Base-by-base conservation (phyloP, 2,113 vertebrate genomes). In the Chionodraco myersi region DNA sequence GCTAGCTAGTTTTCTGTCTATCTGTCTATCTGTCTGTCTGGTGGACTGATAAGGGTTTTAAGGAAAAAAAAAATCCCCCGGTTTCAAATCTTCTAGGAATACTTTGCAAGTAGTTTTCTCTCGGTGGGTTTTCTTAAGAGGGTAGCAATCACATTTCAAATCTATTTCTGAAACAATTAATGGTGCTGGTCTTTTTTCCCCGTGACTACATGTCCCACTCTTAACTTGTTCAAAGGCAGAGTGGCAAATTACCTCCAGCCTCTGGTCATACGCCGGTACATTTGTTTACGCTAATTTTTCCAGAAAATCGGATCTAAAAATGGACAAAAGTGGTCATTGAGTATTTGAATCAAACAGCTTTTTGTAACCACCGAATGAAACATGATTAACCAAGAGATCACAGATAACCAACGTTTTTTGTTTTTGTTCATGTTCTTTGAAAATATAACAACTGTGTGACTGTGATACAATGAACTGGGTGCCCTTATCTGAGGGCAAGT, bases 31-130 rank as follows among this genome's bases (percentile, higher is more conserved):
- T 90, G 85, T 92, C 81, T 86, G 82, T 92, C 85, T 91, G 89
- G 87, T 90, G 91, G 91, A 91, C 89, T 91, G 53, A 82, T 75
- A 79, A 89, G 83, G 90, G 92, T 84, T 88, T 88, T 70, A 56
- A 74, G 30, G 52, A 70, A 3, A 82, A 75, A 74, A 57, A 72
- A 57, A 72, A 75, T 85, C 76, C 75, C 54, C 36, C 36, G 6
- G 23, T 83, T 88, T 88, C 83, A 85, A 88, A 85, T 86, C 74
- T 87, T 80, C 80, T 73, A 77, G 64, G 77, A 85, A 86, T 73
- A 71, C 86, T 81, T 66, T 60, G 69, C 69, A 81, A 49, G 65
- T 62, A 60, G 83, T 80, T 80, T 72, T 59, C 58, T 72, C 78
- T 82, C 41, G 78, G 53, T 76, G 77, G 77, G 68, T 73, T 79